A percentile compares a stretch with the other conserved stretches of the same genome.
Conservation (phyloP, 2,797 vertebrate species). For the Coregonus ussuriensis region DNA sequence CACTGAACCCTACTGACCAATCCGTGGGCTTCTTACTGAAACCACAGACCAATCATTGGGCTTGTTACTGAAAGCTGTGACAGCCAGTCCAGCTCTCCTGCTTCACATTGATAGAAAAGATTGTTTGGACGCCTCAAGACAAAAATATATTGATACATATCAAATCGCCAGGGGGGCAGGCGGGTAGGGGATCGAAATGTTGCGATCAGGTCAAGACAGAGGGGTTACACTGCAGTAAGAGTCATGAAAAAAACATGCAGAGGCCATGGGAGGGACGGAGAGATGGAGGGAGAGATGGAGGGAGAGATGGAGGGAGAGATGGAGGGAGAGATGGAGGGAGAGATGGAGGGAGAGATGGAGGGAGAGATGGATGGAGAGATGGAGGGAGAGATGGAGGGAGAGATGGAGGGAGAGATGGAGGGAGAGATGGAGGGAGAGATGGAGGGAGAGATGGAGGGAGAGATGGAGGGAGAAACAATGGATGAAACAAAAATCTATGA, state of each 20-base stretch:
- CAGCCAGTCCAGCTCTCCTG: conserved; percentile 26
- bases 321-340: too few relatives aligned
- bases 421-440: too few relatives aligned
- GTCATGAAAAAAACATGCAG: conserved; percentile 38
- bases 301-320: not conserved
- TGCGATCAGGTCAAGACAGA: conserved; percentile 68
- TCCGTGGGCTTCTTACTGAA: conserved; percentile 25
- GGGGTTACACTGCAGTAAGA: conserved; percentile 46
- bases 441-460: too few relatives aligned
- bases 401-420: not conserved
- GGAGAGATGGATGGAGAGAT: too few relatives aligned
- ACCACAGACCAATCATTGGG: conserved; percentile 33
- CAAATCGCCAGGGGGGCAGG: conserved; percentile 24
- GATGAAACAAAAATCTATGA: not conserved
- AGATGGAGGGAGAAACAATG: not conserved
- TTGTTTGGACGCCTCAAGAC: conserved; percentile 77
- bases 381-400: too few relatives aligned
- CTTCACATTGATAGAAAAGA: conserved; percentile 65
- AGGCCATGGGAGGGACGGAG: too few relatives aligned
- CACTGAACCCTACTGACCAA: conserved; percentile 17
- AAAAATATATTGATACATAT: conserved; percentile 46
- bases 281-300: too few relatives aligned
- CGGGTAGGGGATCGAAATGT: conserved; percentile 19
- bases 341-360: not conserved
- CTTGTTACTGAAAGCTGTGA: conserved; percentile 29